Base-by-base conservation (phyloP, 2,888 invertebrate species). In the Cartodere bifasciata region DNA sequence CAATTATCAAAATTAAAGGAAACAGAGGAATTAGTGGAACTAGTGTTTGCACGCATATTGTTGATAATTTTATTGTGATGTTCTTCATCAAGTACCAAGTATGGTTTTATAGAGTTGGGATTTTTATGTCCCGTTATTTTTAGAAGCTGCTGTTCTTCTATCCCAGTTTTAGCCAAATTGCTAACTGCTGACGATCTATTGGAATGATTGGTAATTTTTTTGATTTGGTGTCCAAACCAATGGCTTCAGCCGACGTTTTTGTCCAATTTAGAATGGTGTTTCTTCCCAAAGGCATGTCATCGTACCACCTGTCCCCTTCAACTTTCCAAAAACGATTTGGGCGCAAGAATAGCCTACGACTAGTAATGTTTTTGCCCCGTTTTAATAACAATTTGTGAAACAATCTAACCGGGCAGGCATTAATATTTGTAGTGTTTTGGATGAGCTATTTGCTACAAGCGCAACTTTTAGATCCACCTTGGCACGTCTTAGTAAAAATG, bases 401-500 rank as follows among this genome's bases (percentile, higher is more conserved):
- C 17, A 40, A 20, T 16, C 38, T 7, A 4, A 39, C 36, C 2
- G 34, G 37, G 29, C 41, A 41, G 4, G 29, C n/a, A 16, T 36
- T 23, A 6, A 17, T 9, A 38, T 41, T 35, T 16, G 21, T 20
- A 12, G 22, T n/a, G 31, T 42, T 41, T 25, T 24, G 7, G 13
- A 31, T 35, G 11, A 43, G 23, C 40, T 40, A 42, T 16, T 39
- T 40, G 16, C 39, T 40, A 20, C 36, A 32, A 4, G 37, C 9
- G 10, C 11, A 29, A 25, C 32, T 41, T 17, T 35, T 33, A 7
- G 16, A 21, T 4, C 36, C 37, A 14, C 35, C 37, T 38, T 44
- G 37, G 6, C 23, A n/a, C 21, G 37, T 42, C 35, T 42, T 44
- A 4, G 32, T 31, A 32, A 41, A 43, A 24, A 35, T 28, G 7